Base-by-base conservation (phyloP, 2,113 vertebrate species). In the Myotis davidii region DNA sequence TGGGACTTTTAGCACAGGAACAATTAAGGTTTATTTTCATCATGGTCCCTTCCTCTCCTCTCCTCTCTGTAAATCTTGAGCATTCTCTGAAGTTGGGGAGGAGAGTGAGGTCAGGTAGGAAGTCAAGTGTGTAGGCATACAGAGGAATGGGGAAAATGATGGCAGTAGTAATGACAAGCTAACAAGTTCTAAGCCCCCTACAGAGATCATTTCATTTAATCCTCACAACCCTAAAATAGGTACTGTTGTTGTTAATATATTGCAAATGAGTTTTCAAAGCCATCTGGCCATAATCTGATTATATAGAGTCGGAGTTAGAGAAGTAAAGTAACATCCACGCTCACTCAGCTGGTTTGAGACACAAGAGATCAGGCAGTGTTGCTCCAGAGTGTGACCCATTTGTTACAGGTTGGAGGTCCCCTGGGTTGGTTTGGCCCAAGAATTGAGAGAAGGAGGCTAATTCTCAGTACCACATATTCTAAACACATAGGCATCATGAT, bases 291-390 rank as follows among this genome's bases (percentile, higher is more conserved):
- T 61, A 61, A 61, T 61, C 10, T 61, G 25, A 61, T 61, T 61
- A 25, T 61, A 61, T 27, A 27, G 27, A 77, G 14, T 73, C 21
- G 23, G 64, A 81, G 37, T 52, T 65, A 79, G 73, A 34, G 17
- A 93, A 74, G 39, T 3, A 17, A 85, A 27, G 13, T 27, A 77
- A 78, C 27, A 45, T 39, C 23, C 54, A 76, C 72, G 70, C 52
- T 94, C 72, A 84, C n/a, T 95, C 59, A 95, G 90, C 84, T 64
- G 1, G 16, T 92, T 77, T 90, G 11, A 82, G 50, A 91, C 10
- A 65, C 27, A 56, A 54, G 23, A 72, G 61, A 50, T 45, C 48
- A 21, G 6, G 29, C 1, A 65, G 25, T 29, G 9, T 9, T 65
- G 29, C 54, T 82, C 45, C 8, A 50, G 0, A 59, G 54, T 17